Percentiles rank a stretch among this genome's conserved stretches.
phyloP scores from a whole-genome alignment of 2,797 vertebrate genomes.

The Harpagifer antarcticus region DNA sequence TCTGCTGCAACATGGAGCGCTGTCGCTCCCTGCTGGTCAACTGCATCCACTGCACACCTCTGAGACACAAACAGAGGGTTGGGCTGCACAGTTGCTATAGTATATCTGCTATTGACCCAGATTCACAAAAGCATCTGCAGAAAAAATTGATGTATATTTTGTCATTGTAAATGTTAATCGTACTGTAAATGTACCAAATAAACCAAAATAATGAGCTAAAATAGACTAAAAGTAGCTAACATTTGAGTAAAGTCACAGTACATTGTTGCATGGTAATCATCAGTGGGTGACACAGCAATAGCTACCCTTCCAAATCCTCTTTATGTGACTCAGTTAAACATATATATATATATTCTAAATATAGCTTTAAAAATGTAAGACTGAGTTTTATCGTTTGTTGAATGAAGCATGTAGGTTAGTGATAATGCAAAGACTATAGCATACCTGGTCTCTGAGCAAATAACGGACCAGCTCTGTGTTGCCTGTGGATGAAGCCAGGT shows the following conservation, averaged over 20 bases:
- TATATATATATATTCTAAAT: too few species aligned
- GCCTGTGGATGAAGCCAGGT: slow-evolving; percentile 85
- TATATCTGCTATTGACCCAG: background rate
- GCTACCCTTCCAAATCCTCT: background rate
- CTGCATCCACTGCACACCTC: slow-evolving; percentile 81
- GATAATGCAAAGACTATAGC: background rate
- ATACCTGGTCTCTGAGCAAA: slow-evolving; percentile 83
- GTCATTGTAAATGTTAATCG: background rate
- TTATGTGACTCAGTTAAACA: background rate
- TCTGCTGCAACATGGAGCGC: slow-evolving; percentile 87
- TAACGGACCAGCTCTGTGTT: slow-evolving; percentile 85
- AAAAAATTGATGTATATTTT: background rate
- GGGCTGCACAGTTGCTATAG: background rate
- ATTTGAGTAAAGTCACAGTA: background rate
- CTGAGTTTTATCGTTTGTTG: background rate
- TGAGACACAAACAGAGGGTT: slow-evolving; percentile 53
- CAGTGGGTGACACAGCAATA: background rate
- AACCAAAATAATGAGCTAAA: slow-evolving; percentile 6
- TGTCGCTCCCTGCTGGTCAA: slow-evolving; percentile 85
- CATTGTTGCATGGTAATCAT: background rate
- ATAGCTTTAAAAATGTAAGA: background rate
- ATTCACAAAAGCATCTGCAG: slow-evolving; percentile 14
- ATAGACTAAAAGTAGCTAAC: background rate
- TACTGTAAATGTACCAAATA: background rate
- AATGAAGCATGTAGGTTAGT: background rate